Evolutionary conservation across 2,113 vertebrate species (phyloP), one percentile per base, ranked within the genome.

Genomic region (Copsychus sechellarum): DNA sequence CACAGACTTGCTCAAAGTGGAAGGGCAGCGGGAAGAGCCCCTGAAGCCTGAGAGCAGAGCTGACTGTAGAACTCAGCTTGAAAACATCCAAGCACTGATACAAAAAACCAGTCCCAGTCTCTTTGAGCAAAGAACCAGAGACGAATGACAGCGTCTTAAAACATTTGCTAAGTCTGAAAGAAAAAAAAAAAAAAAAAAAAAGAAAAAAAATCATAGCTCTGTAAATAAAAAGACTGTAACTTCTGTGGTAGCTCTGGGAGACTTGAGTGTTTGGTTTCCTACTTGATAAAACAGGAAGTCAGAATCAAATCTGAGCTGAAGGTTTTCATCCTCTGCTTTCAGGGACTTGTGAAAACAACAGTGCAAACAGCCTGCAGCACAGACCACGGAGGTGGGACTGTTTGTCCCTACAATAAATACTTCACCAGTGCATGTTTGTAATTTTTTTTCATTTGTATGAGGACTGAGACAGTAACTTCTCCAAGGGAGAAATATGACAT

Each of bases 101-200:
- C 8, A 69, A 79, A 83, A 84, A 81, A 24, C 53, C 25, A 64
- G 34, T 74, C 82, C 74, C 61, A 40, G 16, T 26, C 57, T 91
- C 80, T 62, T 88, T 34, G 70, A 94, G 73, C 73, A 97, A 97
- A 95, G 92, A 97, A 97, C 93, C 87, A 96, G 84, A 86, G 87
- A 78, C 25, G 69, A 85, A 84, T 94, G 58, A 93, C 66, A 57
- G 9, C 86, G 54, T 29, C 64, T 61, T 64, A 96, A 88, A 40
- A 36, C 36, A 85, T 97, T 95, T 96, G 67, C 91, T 87, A 97
- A 83, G 81, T 81, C 77, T 91, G 89, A 47, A 50, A 45, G 33
- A 40, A 28, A 71, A 34, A 15, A 14, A 31, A 18, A 14, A 25
- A 61, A 31, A 18, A 12, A 43, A 36, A 38, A 28, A 70, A n/a